Conservation (phyloP, 2,113 vertebrate species). For the Caranx melampygus region DNA sequence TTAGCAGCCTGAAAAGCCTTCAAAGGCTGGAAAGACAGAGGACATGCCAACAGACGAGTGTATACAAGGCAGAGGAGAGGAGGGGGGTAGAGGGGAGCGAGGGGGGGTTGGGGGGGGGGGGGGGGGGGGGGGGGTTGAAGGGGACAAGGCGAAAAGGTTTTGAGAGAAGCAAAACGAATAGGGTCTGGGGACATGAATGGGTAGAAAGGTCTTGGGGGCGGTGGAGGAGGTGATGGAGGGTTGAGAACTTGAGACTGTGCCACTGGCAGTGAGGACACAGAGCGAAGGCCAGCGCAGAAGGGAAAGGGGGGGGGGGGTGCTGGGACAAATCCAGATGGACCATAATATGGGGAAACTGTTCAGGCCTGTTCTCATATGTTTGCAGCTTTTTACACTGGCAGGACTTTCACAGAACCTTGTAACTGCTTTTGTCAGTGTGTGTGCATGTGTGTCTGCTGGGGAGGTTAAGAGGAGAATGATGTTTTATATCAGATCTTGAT, state of each 20-base stretch:
- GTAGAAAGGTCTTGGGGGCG: conserved; percentile 41
- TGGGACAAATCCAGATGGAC: conserved; percentile 72
- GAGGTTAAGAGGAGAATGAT: conserved; percentile 64
- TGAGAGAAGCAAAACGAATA: conserved; percentile 54
- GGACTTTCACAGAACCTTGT: conserved; percentile 65
- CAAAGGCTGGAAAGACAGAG: conserved; percentile 87
- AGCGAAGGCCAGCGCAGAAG: conserved; percentile 48
- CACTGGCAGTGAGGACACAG: conserved; percentile 66
- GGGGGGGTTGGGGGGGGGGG: background rate
- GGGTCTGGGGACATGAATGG: conserved; percentile 68
- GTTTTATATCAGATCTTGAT: conserved; percentile 64
- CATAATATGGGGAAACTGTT: conserved; percentile 75
- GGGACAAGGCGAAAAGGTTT: conserved; percentile 69
- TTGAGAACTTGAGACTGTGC: conserved; percentile 65
- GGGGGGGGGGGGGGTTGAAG: conserved; percentile 47
- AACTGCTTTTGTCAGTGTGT: conserved; percentile 68
- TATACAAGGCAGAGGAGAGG: conserved; percentile 76
- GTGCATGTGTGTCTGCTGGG: conserved; percentile 50
- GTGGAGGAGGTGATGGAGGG: conserved; percentile 56
- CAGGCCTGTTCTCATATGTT: conserved; percentile 74
- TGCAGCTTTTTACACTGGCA: conserved; percentile 72
- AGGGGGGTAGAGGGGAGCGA: background rate
- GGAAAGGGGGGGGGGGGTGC: conserved; percentile 28
- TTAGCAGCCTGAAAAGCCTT: conserved; percentile 87
- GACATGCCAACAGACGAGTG: conserved; percentile 85